Base-by-base conservation (phyloP, 1,140 invertebrate genomes). In the Camponotus floridanus region DNA sequence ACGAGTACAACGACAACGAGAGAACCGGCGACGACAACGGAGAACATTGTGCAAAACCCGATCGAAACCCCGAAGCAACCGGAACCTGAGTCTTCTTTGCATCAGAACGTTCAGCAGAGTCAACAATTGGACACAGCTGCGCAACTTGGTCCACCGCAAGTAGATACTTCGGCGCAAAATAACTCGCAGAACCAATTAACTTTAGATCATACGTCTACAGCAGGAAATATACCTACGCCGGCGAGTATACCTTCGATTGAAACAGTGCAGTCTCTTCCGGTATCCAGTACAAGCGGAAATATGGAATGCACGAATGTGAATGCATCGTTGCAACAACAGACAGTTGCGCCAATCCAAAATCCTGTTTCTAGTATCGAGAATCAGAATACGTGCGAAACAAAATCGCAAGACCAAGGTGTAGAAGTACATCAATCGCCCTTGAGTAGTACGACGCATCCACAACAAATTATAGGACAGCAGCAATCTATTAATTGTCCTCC, bases 241-340 rank as follows among this genome's bases (percentile, higher is more conserved):
- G 76, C 78, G 5, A 92, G 87, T 68, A 70, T 90, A 8, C 55
- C 91, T 21, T 92, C 91, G 13, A 87, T 93, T 0, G 94, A 95
- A 71, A 91, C 94, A n/a, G 93, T 95, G 26, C 94, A 95, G 76
- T 92, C 93, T 13, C 81, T 95, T 70, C 94, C 94, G 62, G 91
- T 92, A 26, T 93, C 94, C 13, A 95, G 94, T 88, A 95, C 94
- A 45, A 94, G 93, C 73, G 94, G 92, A 48, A 94, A 90, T 71
- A 73, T 93, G 11, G 94, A 95, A 8, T 93, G 94, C 68, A 80
- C 86, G 55, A 91, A 59, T 33, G 73, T 86, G n/a, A 90, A 94
- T 6, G 86, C 93, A 7, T 88, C 93, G 61, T 83, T 93, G 42
- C 93, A 94, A 42, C 85, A 87, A 71, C 91, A 88, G 33, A 57